These are phyloP conservation scores for Moxostoma hubbsi DNA, from an alignment of 2,797 vertebrate species.

Conservation along the genomic window DNA sequence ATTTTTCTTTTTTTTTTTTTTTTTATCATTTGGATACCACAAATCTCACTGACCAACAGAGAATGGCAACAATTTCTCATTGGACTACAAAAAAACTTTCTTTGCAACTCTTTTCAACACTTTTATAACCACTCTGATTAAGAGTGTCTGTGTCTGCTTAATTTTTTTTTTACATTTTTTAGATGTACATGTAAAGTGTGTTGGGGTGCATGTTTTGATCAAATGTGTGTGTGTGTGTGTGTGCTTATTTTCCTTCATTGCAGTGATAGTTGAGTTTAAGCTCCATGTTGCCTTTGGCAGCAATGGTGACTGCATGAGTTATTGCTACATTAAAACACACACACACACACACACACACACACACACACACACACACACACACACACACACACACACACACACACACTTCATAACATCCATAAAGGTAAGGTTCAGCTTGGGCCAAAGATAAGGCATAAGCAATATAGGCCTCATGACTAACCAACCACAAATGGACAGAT, in stretches of 20 bases:
- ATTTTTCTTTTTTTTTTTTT: too few relatives aligned
- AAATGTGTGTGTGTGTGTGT: background rate
- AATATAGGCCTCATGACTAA: slow-evolving; percentile 48
- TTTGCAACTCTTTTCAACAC: background rate
- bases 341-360: background rate
- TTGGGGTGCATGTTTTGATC: slow-evolving; percentile 6
- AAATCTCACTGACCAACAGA: too few relatives aligned
- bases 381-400: too few relatives aligned
- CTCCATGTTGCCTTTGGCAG: too few relatives aligned
- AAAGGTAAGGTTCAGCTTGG: slow-evolving; percentile 23
- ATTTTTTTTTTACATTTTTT: background rate
- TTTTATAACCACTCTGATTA: background rate
- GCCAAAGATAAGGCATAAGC: slow-evolving; percentile 48
- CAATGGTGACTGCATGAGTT: too few relatives aligned
- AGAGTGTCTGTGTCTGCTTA: background rate
- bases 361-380: slow-evolving; percentile 25
- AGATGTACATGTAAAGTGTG: slow-evolving; percentile 12
- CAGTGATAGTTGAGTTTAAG: too few relatives aligned
- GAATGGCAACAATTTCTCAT: too few relatives aligned
- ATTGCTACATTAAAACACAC: too few relatives aligned
- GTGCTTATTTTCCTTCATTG: too few relatives aligned
- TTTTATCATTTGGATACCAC: too few relatives aligned
- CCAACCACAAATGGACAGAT: slow-evolving; percentile 29
- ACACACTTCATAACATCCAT: slow-evolving; percentile 11
- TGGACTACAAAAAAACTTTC: too few relatives aligned